Conservation (phyloP, 2,888 invertebrate species). For the Onthophagus sagittarius region DNA sequence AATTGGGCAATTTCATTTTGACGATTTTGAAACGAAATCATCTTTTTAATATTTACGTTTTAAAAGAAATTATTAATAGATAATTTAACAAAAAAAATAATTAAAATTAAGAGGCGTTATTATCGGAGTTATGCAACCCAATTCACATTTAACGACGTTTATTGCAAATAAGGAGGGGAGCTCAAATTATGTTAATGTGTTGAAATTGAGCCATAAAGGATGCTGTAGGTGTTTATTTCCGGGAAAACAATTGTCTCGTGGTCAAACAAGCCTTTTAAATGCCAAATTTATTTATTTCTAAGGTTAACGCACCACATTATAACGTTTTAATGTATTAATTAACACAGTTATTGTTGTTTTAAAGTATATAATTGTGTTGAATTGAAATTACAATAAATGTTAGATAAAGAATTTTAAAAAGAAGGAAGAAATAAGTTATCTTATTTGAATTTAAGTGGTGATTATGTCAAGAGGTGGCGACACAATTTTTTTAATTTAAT, state of each 20-base stretch:
- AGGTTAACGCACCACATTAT: too few relatives aligned
- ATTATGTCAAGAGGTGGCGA: too few relatives aligned
- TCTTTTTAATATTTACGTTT: too few relatives aligned
- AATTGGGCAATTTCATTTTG: neutral
- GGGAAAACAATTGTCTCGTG: neutral
- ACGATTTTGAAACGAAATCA: neutral
- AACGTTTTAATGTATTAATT: too few relatives aligned
- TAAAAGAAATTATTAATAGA: neutral
- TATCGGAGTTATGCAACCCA: neutral
- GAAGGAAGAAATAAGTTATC: too few relatives aligned
- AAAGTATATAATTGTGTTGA: too few relatives aligned
- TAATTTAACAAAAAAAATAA: neutral
- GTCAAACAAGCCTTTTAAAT: neutral
- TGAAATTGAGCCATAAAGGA: constrained; percentile 18
- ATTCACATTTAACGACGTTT: neutral
- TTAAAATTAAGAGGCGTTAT: neutral
- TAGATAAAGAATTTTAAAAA: too few relatives aligned
- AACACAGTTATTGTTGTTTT: too few relatives aligned
- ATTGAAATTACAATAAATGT: too few relatives aligned
- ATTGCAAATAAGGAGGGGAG: constrained; percentile 3
- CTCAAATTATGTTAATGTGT: constrained; percentile 10
- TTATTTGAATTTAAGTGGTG: too few relatives aligned
- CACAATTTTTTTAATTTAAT: too few relatives aligned
- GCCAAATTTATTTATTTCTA: neutral
- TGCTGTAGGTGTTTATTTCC: constrained; percentile 6